A percentile compares a stretch with the other conserved stretches of the same genome.
These are phyloP conservation scores for Cherax destructor DNA, from an alignment of 1,140 invertebrate species.

Conservation along the genomic window DNA sequence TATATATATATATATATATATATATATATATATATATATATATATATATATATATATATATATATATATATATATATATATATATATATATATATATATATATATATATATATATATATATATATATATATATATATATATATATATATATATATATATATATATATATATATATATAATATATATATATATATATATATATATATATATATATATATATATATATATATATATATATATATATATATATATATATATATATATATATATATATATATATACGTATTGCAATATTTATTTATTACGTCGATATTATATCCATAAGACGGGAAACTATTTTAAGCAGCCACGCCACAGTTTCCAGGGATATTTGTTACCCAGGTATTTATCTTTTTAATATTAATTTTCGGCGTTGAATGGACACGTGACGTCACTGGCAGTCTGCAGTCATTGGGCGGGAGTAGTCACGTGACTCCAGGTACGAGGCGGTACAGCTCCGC, in stretches of 20 bases:
- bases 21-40: conserved; percentile 48
- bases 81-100: not conserved
- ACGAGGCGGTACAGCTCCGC: not conserved
- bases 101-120: conserved; percentile 32
- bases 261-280: conserved; percentile 7
- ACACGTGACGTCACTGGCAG: conserved; percentile 46
- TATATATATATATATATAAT: too few relatives aligned
- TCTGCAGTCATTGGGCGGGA: conserved; percentile 40
- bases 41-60: conserved; percentile 36
- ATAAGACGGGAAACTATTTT: too few relatives aligned
- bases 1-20: conserved; percentile 27
- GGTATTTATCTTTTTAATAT: not conserved
- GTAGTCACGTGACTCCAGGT: conserved; percentile 57
- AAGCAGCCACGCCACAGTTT: too few relatives aligned
- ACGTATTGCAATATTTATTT: too few relatives aligned
- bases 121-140: too few relatives aligned
- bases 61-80: conserved; percentile 35
- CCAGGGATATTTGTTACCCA: not conserved
- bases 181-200: too few relatives aligned
- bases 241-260: too few relatives aligned
- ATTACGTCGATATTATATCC: not conserved
- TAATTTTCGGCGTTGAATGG: conserved; percentile 29
- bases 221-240: too few relatives aligned
- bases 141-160: too few relatives aligned
- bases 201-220: too few relatives aligned